These are phyloP conservation scores for Miichthys miiuy DNA, from an alignment of 2,797 vertebrate species.

Conservation along the genomic window DNA sequence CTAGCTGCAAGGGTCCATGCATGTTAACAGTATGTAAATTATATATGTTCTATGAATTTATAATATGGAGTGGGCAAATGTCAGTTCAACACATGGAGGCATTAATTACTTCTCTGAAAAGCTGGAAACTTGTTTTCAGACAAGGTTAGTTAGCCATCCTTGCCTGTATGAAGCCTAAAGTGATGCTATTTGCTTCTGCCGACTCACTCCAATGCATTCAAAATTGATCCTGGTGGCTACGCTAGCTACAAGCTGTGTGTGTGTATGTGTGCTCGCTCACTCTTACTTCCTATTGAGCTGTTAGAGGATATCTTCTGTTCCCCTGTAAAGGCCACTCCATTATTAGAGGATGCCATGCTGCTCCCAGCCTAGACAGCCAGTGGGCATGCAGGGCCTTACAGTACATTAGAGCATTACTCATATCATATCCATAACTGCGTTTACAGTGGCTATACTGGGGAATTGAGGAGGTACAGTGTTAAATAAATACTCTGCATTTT, in stretches of 20 bases:
- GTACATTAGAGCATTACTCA: slow-evolving; percentile 28
- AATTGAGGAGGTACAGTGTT: slow-evolving; percentile 7
- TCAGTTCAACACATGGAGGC: slow-evolving; percentile 29
- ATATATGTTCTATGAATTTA: background rate
- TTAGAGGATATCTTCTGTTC: slow-evolving; percentile 51
- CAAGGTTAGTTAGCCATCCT: slow-evolving; percentile 43
- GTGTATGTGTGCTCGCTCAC: slow-evolving; percentile 17
- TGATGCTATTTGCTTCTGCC: slow-evolving; percentile 56
- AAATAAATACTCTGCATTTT: slow-evolving; percentile 8
- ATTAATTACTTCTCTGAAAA: slow-evolving; percentile 47
- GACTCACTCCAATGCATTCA: slow-evolving; percentile 59
- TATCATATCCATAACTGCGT: slow-evolving; percentile 30
- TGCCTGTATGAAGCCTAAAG: slow-evolving; percentile 52
- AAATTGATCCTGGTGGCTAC: slow-evolving; percentile 66
- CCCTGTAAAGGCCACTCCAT: slow-evolving; percentile 58
- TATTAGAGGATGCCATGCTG: slow-evolving; percentile 51
- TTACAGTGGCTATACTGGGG: slow-evolving; percentile 6
- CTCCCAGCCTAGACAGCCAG: slow-evolving; percentile 36
- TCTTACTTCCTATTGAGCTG: slow-evolving; percentile 56
- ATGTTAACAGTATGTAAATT: background rate
- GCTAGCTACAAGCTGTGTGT: slow-evolving; percentile 27
- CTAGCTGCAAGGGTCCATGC: background rate
- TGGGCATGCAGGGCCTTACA: slow-evolving; percentile 27
- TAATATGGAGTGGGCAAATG: slow-evolving; percentile 19
- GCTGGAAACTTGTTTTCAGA: slow-evolving; percentile 46